Conservation (phyloP, 2,797 vertebrate genomes). For the Macrochelys suwanniensis region DNA sequence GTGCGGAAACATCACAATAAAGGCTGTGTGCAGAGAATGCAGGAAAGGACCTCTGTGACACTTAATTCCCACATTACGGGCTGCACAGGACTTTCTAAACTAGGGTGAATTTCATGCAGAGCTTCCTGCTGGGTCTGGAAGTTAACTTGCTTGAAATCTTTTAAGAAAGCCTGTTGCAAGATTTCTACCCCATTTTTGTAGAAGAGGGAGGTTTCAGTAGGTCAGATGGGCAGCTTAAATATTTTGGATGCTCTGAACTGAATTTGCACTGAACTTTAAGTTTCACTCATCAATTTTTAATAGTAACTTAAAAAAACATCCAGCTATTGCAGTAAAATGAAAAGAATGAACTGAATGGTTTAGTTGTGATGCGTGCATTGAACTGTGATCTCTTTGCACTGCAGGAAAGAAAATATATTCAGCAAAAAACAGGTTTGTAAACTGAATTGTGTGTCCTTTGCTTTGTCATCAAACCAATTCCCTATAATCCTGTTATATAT, state of each 20-base stretch:
- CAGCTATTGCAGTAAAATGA: conserved; percentile 40
- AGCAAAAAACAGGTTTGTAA: conserved; percentile 8
- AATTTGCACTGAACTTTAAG: conserved; percentile 3
- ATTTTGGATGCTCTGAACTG: background rate
- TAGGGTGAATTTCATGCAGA: background rate
- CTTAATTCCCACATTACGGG: background rate
- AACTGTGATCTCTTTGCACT: background rate
- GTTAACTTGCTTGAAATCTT: accelerated
- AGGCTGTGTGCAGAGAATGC: background rate
- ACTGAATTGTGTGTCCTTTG: background rate
- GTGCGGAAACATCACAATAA: background rate
- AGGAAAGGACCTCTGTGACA: background rate
- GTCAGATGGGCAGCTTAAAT: background rate
- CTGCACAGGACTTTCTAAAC: background rate
- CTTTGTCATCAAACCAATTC: conserved; percentile 9
- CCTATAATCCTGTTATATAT: background rate
- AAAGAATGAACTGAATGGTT: background rate
- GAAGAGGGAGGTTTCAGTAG: background rate
- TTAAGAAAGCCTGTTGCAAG: background rate
- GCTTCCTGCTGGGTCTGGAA: background rate
- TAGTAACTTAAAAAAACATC: conserved; percentile 6
- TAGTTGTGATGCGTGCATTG: conserved; percentile 17
- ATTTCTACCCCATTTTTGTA: accelerated
- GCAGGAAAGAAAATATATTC: background rate
- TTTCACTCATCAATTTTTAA: conserved; percentile 15